These are phyloP conservation scores for Moxostoma hubbsi DNA, from an alignment of 2,797 vertebrate genomes.

Conservation along the genomic window DNA sequence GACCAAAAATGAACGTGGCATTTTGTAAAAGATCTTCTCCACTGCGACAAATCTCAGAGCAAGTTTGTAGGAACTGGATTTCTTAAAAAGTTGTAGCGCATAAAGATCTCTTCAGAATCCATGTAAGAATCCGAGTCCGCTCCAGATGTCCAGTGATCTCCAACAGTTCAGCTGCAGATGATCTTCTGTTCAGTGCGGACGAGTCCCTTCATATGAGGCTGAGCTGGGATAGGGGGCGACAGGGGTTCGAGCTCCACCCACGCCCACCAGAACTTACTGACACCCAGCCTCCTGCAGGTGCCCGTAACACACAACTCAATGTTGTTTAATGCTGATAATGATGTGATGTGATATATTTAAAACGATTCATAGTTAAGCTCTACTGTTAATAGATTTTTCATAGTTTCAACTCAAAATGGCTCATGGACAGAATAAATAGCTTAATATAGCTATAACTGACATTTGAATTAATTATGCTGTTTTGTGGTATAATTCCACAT, in stretches of 20 bases:
- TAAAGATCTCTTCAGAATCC: not conserved
- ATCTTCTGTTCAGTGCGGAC: constrained; percentile 37
- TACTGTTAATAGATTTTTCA: no score
- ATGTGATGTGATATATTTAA: no score
- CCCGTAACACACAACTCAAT: constrained; percentile 23
- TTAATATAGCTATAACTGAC: no score
- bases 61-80: not conserved
- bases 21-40: constrained; percentile 65
- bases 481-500: no score
- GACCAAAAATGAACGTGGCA: constrained; percentile 96
- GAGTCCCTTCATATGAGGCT: constrained; percentile 52
- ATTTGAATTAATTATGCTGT: no score
- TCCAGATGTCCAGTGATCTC: constrained; percentile 16
- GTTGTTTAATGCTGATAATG: no score
- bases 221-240: constrained; percentile 46
- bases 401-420: no score
- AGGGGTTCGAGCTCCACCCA: constrained; percentile 15
- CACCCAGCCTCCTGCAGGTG: constrained; percentile 60
- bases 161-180: constrained; percentile 11
- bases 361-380: no score
- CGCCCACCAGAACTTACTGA: not conserved
- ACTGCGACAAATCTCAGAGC: not conserved
- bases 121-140: constrained; percentile 1
- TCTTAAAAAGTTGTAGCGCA: not conserved
- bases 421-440: no score